Evolutionary conservation across 2,888 invertebrate species (phyloP).

Genomic region (Brachypterus glaber): DNA sequence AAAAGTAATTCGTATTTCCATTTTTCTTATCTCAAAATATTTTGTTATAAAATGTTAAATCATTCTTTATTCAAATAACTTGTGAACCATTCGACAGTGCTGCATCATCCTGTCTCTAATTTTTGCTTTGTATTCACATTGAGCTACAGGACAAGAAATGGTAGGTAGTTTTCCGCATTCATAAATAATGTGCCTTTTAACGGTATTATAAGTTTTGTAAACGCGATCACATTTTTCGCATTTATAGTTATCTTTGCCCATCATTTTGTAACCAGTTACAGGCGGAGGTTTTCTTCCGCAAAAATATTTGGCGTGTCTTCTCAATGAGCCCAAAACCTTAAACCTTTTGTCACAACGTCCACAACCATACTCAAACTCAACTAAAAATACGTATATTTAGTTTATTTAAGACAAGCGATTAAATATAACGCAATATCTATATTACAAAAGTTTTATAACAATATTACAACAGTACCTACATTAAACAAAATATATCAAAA

Average conservation of each 20-base stretch:
- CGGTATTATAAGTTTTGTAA: constrained; percentile 27
- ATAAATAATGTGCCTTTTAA: constrained; percentile 29
- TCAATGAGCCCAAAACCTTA: constrained; percentile 21
- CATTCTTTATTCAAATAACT: constrained; percentile 14
- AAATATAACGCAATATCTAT: too few species aligned
- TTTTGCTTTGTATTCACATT: constrained; percentile 29
- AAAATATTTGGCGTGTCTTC: constrained; percentile 24
- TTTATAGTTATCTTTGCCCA: constrained; percentile 16
- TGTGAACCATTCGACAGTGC: constrained; percentile 30
- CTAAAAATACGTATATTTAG: too few species aligned
- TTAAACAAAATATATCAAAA: too few species aligned
- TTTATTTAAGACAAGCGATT: too few species aligned
- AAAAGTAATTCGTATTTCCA: too few species aligned
- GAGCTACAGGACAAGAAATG: constrained; percentile 17
- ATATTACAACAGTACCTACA: too few species aligned
- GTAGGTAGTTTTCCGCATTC: constrained; percentile 30
- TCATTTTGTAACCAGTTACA: constrained; percentile 25
- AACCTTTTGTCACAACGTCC: constrained; percentile 20
- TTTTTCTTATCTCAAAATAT: too few species aligned
- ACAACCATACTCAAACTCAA: neutral
- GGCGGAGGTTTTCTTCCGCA: constrained; percentile 27
- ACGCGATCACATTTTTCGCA: constrained; percentile 16
- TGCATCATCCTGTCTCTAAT: constrained; percentile 29
- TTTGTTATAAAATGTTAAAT: too few species aligned
- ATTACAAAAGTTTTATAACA: too few species aligned